Conservation (phyloP, 1,140 invertebrate species). For the Drosophila kohkoa region DNA sequence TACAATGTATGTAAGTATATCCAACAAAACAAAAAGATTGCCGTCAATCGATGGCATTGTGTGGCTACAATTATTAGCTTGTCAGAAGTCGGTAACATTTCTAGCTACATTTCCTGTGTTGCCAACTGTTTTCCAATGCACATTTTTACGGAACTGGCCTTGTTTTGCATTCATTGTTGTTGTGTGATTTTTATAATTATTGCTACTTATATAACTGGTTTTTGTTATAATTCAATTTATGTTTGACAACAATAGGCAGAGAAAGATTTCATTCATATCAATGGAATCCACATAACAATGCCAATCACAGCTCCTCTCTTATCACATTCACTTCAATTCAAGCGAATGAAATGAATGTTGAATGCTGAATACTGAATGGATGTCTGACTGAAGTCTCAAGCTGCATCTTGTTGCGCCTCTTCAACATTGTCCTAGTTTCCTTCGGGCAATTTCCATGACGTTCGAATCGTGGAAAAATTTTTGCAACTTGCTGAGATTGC, state of each 20-base stretch:
- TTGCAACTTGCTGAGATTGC: slow-evolving; percentile 12
- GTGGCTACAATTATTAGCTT: slow-evolving; percentile 72
- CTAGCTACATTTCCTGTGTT: slow-evolving; percentile 71
- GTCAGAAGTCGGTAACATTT: slow-evolving; percentile 11
- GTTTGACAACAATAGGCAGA: background rate
- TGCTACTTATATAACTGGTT: slow-evolving; percentile 18
- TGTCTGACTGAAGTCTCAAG: background rate
- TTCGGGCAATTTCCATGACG: slow-evolving; percentile 56
- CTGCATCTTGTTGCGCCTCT: slow-evolving; percentile 18
- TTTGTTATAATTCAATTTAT: slow-evolving; percentile 13
- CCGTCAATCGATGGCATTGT: slow-evolving; percentile 62
- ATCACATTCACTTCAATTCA: slow-evolving; percentile 37
- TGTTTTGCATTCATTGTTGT: slow-evolving; percentile 36
- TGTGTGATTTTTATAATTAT: slow-evolving; percentile 24
- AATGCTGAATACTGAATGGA: slow-evolving; percentile 3
- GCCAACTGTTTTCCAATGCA: slow-evolving; percentile 71
- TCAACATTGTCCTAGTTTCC: slow-evolving; percentile 60
- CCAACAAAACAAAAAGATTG: background rate
- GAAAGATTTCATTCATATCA: slow-evolving; percentile 23
- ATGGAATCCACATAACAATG: slow-evolving; percentile 27
- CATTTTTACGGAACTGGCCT: slow-evolving; percentile 72
- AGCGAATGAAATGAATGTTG: background rate
- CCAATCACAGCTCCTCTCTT: slow-evolving; percentile 10
- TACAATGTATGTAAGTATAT: too few relatives aligned
- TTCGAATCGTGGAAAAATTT: slow-evolving; percentile 41